phyloP scores from a whole-genome alignment of 1,140 invertebrate genomes.

The Euwallacea fornicatus region DNA sequence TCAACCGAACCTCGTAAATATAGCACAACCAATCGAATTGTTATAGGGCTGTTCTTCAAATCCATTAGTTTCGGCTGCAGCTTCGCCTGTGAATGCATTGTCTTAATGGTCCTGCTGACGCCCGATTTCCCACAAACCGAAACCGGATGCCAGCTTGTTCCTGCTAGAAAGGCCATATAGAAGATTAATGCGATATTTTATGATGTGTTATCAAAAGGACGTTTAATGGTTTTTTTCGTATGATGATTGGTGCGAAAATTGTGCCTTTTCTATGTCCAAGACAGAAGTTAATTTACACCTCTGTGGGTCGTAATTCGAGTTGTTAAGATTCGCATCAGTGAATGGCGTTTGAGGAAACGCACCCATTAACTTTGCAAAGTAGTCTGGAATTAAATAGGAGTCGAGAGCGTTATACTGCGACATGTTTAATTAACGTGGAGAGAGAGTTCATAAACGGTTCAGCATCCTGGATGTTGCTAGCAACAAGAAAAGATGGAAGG shows the following conservation, averaged over 20 bases:
- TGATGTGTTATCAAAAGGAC: constrained; percentile 11
- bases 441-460: constrained; percentile 16
- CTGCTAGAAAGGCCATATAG: constrained; percentile 15
- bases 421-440: constrained; percentile 27
- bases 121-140: constrained; percentile 21
- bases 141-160: constrained; percentile 28
- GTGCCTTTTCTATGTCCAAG: neutral
- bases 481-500: constrained; percentile 30
- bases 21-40: constrained; percentile 10
- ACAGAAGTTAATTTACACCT: too few species aligned
- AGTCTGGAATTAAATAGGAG: neutral
- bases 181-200: constrained; percentile 26
- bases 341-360: neutral
- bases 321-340: too few species aligned
- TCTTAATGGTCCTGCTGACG: constrained; percentile 32
- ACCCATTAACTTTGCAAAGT: constrained; percentile 12
- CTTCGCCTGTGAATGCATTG: constrained; percentile 26
- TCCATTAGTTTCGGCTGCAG: constrained; percentile 27
- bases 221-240: constrained; percentile 2
- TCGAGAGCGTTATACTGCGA: constrained; percentile 13
- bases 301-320: too few species aligned
- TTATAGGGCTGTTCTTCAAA: constrained; percentile 22
- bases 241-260: neutral
- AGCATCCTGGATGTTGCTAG: constrained; percentile 26
- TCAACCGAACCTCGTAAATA: constrained; percentile 20